A percentile compares a stretch with the other conserved stretches of the same genome.
Conservation (phyloP, 2,797 vertebrate species). For the Okamejei kenojei region DNA sequence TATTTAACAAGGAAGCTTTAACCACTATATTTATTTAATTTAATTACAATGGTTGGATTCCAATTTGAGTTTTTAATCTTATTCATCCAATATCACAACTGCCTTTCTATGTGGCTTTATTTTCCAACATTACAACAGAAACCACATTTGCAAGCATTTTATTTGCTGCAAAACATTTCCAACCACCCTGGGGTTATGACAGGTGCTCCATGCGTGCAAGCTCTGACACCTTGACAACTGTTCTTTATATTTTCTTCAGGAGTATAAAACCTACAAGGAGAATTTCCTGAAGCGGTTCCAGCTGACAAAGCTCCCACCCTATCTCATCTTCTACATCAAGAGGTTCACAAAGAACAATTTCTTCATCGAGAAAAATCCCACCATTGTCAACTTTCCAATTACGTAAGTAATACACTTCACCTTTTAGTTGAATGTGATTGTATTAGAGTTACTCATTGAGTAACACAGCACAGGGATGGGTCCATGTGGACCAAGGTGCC, state of each 20-base stretch:
- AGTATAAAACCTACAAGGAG: conserved; percentile 98
- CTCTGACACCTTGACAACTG: too few species aligned
- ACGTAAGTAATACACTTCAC: conserved; percentile 65
- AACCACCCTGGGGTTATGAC: neutral
- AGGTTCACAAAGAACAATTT: conserved; percentile 99
- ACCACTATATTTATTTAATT: neutral
- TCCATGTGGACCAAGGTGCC: too few species aligned
- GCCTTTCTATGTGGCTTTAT: neutral
- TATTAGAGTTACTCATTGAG: too few species aligned
- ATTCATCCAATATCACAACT: neutral
- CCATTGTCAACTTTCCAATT: conserved; percentile 96
- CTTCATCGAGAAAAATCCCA: conserved; percentile 98
- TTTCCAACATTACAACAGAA: neutral
- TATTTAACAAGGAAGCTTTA: neutral
- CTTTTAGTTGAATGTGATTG: neutral
- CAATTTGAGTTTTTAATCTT: neutral
- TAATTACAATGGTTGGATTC: neutral
- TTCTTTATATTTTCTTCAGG: conserved; percentile 53
- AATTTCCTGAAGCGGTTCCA: conserved; percentile 95
- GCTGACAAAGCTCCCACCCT: conserved; percentile 86
- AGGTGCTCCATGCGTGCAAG: neutral
- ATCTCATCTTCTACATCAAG: conserved; percentile 96
- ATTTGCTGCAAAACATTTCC: neutral
- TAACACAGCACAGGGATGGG: too few species aligned
- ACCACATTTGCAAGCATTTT: neutral